Evolutionary conservation across 2,888 invertebrate species (phyloP).

Genomic region (Achlya flavicornis): DNA sequence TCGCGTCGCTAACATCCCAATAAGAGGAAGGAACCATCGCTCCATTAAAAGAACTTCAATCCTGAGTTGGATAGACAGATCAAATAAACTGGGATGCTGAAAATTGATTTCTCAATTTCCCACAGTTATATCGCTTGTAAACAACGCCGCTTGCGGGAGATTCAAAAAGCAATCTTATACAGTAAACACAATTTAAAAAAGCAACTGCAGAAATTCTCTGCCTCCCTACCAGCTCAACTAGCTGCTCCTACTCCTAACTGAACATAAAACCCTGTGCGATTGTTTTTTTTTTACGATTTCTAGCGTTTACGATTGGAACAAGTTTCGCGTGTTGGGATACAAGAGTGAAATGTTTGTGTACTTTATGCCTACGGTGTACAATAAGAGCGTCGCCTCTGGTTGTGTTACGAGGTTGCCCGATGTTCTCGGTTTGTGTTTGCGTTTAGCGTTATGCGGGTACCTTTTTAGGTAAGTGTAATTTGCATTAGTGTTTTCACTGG

Average conservation of each 20-base stretch:
- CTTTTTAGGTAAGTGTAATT: not conserved
- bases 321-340: constrained; percentile 16
- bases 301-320: constrained; percentile 17
- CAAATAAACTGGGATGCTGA: not conserved
- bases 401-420: not conserved
- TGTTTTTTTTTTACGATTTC: constrained; percentile 18
- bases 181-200: constrained; percentile 7
- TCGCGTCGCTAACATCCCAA: no score
- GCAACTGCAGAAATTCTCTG: not conserved
- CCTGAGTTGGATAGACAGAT: no score
- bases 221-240: not conserved
- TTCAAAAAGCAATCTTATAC: constrained; percentile 3
- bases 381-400: not conserved
- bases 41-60: no score
- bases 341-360: constrained; percentile 3
- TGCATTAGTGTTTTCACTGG: not conserved
- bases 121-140: not conserved
- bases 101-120: not conserved
- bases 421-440: not conserved
- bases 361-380: not conserved
- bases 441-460: not conserved
- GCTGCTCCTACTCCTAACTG: not conserved
- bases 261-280: constrained; percentile 9
- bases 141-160: constrained; percentile 3
- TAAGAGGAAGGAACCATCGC: no score